Percentiles rank a stretch among this genome's conserved stretches.
Conservation (phyloP, 2,888 invertebrate species). For the Meloe dianella region DNA sequence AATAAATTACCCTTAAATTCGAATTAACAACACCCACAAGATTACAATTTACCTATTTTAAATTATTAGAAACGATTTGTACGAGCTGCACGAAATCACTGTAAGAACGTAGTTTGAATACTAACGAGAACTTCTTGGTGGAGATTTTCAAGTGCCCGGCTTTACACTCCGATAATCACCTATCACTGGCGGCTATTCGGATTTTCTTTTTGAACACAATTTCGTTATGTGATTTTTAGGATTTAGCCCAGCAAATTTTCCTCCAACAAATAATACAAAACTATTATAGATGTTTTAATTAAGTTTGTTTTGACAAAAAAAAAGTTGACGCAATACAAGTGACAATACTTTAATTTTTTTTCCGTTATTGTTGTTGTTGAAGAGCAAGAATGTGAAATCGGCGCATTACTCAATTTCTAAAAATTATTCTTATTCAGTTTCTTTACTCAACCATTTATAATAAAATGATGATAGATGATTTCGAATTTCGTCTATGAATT, state of each 20-base stretch:
- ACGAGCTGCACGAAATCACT: not conserved
- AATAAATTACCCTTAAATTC: not conserved
- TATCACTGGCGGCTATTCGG: slow-evolving; percentile 26
- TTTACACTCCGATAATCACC: slow-evolving; percentile 49
- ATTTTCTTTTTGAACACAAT: not conserved
- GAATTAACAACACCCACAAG: not conserved
- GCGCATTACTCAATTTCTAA: not conserved
- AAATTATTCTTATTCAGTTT: not conserved
- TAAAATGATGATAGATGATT: not conserved
- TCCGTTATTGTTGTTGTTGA: not conserved
- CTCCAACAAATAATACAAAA: not conserved
- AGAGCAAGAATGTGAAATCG: not conserved
- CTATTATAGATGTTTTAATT: not conserved
- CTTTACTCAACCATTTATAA: slow-evolving; percentile 1
- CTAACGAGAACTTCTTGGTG: not conserved
- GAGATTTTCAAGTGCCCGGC: slow-evolving; percentile 38
- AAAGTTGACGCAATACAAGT: not conserved
- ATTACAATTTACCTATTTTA: not conserved
- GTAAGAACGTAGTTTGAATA: not conserved
- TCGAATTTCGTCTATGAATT: not conserved
- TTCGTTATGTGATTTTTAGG: not conserved
- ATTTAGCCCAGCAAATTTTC: not conserved
- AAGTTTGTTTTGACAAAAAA: not conserved
- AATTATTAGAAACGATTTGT: not conserved
- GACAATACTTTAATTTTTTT: not conserved